Evolutionary conservation across 2,797 vertebrate species (phyloP), one percentile per base, ranked within the genome.

Genomic region (Spea hammondii): DNA sequence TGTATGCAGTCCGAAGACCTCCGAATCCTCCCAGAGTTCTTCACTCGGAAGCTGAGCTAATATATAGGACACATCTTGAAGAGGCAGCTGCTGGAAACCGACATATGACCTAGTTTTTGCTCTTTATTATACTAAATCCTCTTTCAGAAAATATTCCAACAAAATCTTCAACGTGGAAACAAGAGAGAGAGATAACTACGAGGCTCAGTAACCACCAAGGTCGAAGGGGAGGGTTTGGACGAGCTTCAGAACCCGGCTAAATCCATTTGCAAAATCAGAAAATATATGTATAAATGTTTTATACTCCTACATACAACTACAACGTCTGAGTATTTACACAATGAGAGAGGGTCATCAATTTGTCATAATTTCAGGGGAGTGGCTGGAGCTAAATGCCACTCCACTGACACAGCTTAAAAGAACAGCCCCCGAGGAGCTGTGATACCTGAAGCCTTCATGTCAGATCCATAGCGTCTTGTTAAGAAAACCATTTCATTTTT

Each of bases 21-120:
- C 51, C 12, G n/a, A 48, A 72, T 49, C 45, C 72, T 73, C 60
- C 65, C 14, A 45, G 54, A 50, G 66, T 66, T 65, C 66, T 71
- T 59, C 68, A 59, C 44, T 69, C 53, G 11, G 71, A 73, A 69
- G 51, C 70, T 50, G 14, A 11, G 62, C 53, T 59, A 66, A 72
- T 81, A 81, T 76, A 72, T 81, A 66, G 79, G 79, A 68, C 74
- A 81, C 79, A 76, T 81, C 79, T 81, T 81, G 54, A 76, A 51
- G 53, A 76, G 74, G 67, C 74, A 76, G 69, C 68, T 81, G 79
- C 79, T 81, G 79, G 53, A 72, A 76, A 81, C 74, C 72, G 79
- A 76, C 79, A 81, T 81, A 74, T 81, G 79, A 81, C 79, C 79
- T 81, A 81, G 68, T 76, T 81, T 76, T n/a, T 60, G 17, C 45